Base-by-base conservation (phyloP, 1,140 invertebrate genomes). In the Leptopilina boulardi region DNA sequence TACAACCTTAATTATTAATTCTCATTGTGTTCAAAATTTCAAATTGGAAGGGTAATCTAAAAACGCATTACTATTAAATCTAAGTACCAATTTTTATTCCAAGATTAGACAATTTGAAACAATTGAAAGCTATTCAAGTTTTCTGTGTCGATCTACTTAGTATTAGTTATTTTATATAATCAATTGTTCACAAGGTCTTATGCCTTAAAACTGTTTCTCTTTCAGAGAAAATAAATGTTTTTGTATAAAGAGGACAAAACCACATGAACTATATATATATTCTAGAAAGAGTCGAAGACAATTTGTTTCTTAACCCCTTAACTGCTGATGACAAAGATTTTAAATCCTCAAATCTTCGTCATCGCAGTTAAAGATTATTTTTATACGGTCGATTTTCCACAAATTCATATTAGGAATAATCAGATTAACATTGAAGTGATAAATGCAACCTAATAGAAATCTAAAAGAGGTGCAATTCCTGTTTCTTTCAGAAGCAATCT, bases 91-190 rank as follows among this genome's bases (percentile, higher is more conserved):
- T 51, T n/a, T 51, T 51, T 15, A 51, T 51, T 5, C n/a, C n/a
- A 51, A 51, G 47, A 51, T 51, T 51, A 51, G 47, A 51, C 3
- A 3, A 18, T 51, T 51, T 18, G 5, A 18, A 51, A 51, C 47
- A 51, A 51, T 51, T 51, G 47, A 51, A 51, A 51, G 47, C n/a
- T 51, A 51, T 51, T 51, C 47, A 51, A n/a, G 18, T n/a, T 51
- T 15, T 51, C 5, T n/a, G 47, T 51, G 5, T 42, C 2, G 11
- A 15, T 2, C 11, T n/a, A 44, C 34, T 4, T 38, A 44, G 42
- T n/a, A 44, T 44, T 44, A 15, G 42, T 44, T 44, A 44, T 44
- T 9, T 44, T 15, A 44, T n/a, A n/a, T 44, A 44, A 44, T 44
- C 42, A 44, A 44, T 44, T 44, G 42, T 44, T 44, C 42, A n/a